Percentiles rank a stretch among this genome's conserved stretches.
Conservation (phyloP, 1,140 invertebrate genomes). For the Bactericera cockerelli region DNA sequence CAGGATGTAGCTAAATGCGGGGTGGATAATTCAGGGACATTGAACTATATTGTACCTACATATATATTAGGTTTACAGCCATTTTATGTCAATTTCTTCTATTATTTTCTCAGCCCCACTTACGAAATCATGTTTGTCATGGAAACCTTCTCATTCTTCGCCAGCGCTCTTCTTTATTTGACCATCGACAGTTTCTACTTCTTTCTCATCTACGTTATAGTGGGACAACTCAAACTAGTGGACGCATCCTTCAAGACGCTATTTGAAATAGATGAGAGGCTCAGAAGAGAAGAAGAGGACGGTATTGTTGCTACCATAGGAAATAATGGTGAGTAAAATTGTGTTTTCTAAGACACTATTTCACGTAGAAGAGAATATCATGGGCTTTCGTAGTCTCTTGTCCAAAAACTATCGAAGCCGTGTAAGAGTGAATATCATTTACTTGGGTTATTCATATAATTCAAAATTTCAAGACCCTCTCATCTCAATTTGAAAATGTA, state of each 20-base stretch:
- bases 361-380: background rate
- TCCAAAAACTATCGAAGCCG: no score
- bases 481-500: no score
- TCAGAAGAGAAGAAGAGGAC: background rate
- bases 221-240: conserved; percentile 7
- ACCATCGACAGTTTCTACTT: conserved; percentile 9
- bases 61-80: no score
- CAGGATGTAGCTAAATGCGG: no score
- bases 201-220: conserved; percentile 8
- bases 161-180: conserved; percentile 1
- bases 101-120: background rate
- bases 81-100: no score
- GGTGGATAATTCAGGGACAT: no score
- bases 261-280: background rate
- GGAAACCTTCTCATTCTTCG: background rate
- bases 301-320: background rate
- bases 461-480: no score
- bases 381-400: background rate
- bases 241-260: background rate
- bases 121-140: conserved; percentile 5
- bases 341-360: background rate
- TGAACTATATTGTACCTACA: no score
- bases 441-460: no score
- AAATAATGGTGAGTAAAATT: background rate
- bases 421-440: no score